These are phyloP conservation scores for Acleris emargana DNA, from an alignment of 2,888 invertebrate species.

Conservation along the genomic window DNA sequence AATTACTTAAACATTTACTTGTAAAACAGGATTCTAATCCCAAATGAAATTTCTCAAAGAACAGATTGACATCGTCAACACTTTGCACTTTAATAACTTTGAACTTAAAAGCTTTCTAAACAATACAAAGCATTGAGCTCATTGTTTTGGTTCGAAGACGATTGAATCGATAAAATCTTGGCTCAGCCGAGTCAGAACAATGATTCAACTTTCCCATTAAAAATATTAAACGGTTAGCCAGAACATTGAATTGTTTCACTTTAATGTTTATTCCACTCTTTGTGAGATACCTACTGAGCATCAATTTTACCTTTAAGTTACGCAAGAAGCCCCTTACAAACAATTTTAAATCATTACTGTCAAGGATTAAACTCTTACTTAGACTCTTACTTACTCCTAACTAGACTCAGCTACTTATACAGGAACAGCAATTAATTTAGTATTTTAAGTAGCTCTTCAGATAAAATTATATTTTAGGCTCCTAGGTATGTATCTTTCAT, in stretches of 20 bases:
- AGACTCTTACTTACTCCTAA: conserved; percentile 34
- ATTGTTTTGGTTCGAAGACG: conserved; percentile 23
- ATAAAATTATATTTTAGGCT: no score
- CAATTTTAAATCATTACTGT: conserved; percentile 44
- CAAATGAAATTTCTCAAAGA: not conserved
- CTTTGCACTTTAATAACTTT: not conserved
- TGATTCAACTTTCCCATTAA: conserved; percentile 22
- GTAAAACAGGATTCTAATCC: not conserved
- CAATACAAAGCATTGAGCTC: conserved; percentile 14
- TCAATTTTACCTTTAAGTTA: conserved; percentile 5
- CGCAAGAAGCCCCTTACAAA: conserved; percentile 26
- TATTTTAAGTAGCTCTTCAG: no score
- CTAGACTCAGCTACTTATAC: no score
- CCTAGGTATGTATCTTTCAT: no score
- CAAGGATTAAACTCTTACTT: conserved; percentile 23
- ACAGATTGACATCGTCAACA: conserved; percentile 10
- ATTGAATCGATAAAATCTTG: conserved; percentile 24
- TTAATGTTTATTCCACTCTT: conserved; percentile 9
- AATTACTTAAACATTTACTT: conserved; percentile 6
- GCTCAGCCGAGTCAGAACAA: conserved; percentile 15
- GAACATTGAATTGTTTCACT: conserved; percentile 7
- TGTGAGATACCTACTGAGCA: conserved; percentile 1
- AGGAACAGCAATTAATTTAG: no score
- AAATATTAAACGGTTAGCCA: conserved; percentile 7
- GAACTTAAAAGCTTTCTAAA: conserved; percentile 21